Evolutionary conservation across 2,113 vertebrate genomes (phyloP).

Genomic region (Condylura cristata): DNA sequence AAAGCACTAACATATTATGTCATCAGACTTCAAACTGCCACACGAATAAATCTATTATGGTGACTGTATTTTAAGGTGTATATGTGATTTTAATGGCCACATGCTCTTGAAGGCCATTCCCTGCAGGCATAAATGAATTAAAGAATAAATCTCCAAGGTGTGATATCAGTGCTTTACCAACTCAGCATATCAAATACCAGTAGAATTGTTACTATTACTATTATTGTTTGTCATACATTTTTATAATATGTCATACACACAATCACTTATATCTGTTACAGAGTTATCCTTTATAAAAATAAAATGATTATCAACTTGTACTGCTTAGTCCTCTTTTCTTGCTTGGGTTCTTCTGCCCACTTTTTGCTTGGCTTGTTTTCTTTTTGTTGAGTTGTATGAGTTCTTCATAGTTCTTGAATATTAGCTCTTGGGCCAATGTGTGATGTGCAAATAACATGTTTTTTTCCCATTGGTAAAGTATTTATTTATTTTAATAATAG

Average conservation of each 20-base stretch:
- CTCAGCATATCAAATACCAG: background rate
- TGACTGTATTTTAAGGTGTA: constrained; percentile 8
- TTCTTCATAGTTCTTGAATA: too few species aligned
- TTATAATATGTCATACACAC: background rate
- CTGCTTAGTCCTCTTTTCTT: background rate
- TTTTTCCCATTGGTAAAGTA: too few species aligned
- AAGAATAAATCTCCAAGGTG: constrained; percentile 31
- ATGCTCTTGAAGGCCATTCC: constrained; percentile 1
- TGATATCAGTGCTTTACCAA: background rate
- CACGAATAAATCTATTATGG: background rate
- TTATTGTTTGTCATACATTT: background rate
- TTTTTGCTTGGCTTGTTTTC: too few species aligned
- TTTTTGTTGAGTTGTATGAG: too few species aligned
- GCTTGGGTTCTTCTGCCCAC: too few species aligned
- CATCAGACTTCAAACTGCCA: constrained; percentile 42
- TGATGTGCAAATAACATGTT: too few species aligned
- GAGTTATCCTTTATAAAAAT: background rate
- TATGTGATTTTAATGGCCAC: constrained; percentile 34
- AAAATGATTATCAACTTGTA: background rate
- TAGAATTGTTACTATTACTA: background rate
- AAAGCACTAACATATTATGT: constrained; percentile 43
- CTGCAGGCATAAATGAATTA: constrained; percentile 14
- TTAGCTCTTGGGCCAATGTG: too few species aligned
- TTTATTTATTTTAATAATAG: too few species aligned
- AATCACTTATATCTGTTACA: background rate